Evolutionary conservation across 2,113 vertebrate genomes (phyloP), one percentile per base, ranked within the genome.

Genomic region (Cyphomyrus discorhynchus): DNA sequence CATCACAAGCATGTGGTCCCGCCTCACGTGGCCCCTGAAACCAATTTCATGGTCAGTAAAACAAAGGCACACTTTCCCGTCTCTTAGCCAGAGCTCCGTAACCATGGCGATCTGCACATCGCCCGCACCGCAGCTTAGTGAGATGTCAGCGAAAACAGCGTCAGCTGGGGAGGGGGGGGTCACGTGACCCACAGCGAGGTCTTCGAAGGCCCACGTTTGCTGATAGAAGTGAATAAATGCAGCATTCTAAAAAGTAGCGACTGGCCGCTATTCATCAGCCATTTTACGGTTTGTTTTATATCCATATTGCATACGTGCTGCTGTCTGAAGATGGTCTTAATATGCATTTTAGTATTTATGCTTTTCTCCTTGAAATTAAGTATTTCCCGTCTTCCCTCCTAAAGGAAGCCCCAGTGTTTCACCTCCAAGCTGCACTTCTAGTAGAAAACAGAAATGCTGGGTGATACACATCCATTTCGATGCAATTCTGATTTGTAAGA

Each of bases 81-180:
- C 90, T 52, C n/a, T 24, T 53, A 13, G 45, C 70, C 58, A 52
- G 49, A 52, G 7, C 24, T 49, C 39, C 31, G 89, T 92, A 88
- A 87, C 88, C 88, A 92, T 92, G 91, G 88, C 42, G 90, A 92
- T 88, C 56, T 82, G 46, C 6, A 13, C 31, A 56, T 88, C 88
- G 27, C 77, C 88, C 5, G 8, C 19, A 52, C 13, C 53, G 5
- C n/a, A 10, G 31, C 35, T 3, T 17, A 58, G 15, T 15, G 31
- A 15, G 7, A 89, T 31, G 77, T 89, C 52, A 27, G 49, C 8
- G 11, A 47, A 66, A 89, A 52, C 83, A 39, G 2, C 47, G 3
- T 47, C 46, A 53, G 31, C 21, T 82, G 52, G 15, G 52, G 52
- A 5, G 35, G 52, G 53, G 53, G 83, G 31, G 19, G 15, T 17